phyloP scores from a whole-genome alignment of 2,113 vertebrate species.

The Myodes glareolus region DNA sequence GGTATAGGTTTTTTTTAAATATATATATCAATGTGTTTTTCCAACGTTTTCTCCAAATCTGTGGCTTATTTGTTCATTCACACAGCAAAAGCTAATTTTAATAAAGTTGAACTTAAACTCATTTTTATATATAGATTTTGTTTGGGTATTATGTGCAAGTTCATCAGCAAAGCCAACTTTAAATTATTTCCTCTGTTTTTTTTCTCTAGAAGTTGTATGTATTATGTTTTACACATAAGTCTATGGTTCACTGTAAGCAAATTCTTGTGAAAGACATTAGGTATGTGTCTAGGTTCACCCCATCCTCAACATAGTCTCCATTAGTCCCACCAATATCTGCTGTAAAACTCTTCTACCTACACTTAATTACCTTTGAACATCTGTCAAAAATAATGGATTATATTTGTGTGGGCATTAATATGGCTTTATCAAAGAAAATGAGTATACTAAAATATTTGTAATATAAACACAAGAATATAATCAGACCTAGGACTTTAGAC shows the following conservation, averaged over 20 bases:
- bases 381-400: background rate
- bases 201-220: background rate
- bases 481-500: background rate
- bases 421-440: background rate
- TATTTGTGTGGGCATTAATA: background rate
- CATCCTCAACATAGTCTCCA: background rate
- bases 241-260: background rate
- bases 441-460: background rate
- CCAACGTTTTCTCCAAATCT: background rate
- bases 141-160: background rate
- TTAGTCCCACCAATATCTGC: slow-evolving; percentile 2
- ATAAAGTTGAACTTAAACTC: background rate
- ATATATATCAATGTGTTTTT: background rate
- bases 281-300: background rate
- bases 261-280: background rate
- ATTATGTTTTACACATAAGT: background rate
- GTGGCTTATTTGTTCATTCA: background rate
- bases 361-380: background rate
- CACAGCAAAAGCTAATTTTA: background rate
- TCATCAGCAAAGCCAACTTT: background rate
- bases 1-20: background rate
- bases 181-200: background rate
- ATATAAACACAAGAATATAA: background rate
- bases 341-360: background rate
- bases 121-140: background rate